phyloP scores from a whole-genome alignment of 1,140 invertebrate species.

The Sycophaga agraensis region DNA sequence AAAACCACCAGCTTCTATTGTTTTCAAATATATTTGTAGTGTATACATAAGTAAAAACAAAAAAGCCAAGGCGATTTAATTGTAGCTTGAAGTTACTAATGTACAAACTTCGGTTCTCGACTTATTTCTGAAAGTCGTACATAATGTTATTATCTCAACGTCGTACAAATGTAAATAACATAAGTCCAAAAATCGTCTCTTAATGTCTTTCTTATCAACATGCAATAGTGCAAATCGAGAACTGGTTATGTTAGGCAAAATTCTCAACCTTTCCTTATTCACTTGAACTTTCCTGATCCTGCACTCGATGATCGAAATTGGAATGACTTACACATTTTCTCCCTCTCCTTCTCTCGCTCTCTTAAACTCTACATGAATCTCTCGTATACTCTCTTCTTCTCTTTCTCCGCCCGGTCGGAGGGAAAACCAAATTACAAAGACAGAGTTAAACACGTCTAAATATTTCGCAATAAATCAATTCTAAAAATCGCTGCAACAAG shows the following conservation, averaged over 20 bases:
- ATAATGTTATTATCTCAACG: neutral
- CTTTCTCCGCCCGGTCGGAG: neutral
- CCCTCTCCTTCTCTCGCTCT: neutral
- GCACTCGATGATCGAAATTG: neutral
- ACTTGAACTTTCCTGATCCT: neutral
- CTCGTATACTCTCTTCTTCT: neutral
- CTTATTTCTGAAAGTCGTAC: neutral
- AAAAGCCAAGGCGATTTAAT: too few relatives aligned
- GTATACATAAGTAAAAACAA: too few relatives aligned
- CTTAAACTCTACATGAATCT: neutral
- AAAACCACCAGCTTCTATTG: too few relatives aligned
- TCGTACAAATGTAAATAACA: too few relatives aligned
- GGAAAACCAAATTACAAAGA: slow-evolving; percentile 4
- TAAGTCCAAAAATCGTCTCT: too few relatives aligned
- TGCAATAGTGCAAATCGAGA: too few relatives aligned
- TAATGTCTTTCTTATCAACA: too few relatives aligned
- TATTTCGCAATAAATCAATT: slow-evolving; percentile 7
- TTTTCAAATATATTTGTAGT: too few relatives aligned
- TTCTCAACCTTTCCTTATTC: neutral
- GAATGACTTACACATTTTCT: slow-evolving; percentile 2
- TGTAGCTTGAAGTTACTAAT: too few relatives aligned
- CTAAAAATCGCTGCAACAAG: too few relatives aligned
- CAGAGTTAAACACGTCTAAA: slow-evolving; percentile 23
- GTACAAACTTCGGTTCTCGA: neutral
- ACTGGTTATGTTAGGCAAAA: too few relatives aligned